Percentiles rank a stretch among this genome's conserved stretches.
Evolutionary conservation across 2,113 vertebrate species (phyloP).

Genomic region (Gnathonemus longibarbis): DNA sequence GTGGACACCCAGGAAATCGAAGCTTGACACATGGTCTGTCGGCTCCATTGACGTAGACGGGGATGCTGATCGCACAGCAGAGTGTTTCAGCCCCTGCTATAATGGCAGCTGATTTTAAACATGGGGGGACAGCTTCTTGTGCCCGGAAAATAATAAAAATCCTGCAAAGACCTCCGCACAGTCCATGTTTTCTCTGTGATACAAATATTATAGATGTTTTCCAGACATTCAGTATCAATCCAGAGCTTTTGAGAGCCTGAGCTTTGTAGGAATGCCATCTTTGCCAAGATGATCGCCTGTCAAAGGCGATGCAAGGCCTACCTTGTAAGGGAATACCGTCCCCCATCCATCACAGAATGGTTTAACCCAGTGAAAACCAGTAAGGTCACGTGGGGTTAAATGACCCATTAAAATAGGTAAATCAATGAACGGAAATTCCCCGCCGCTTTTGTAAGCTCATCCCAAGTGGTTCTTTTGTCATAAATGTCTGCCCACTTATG

Average conservation of each 20-base stretch:
- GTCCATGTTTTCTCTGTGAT: neutral
- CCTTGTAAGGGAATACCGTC: neutral
- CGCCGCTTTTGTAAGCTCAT: neutral
- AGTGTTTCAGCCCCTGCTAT: no score
- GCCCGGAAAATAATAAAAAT: neutral
- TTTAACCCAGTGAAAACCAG: neutral
- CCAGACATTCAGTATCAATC: neutral
- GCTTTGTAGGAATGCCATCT: neutral
- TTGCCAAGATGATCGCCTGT: neutral
- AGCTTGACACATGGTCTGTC: neutral
- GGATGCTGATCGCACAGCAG: no score
- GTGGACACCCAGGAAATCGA: neutral
- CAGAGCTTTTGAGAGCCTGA: neutral
- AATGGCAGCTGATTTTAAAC: neutral
- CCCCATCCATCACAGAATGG: neutral
- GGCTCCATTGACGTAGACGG: neutral
- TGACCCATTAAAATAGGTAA: neutral
- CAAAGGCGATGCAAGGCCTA: neutral
- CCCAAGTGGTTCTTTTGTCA: neutral
- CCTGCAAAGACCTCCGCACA: neutral
- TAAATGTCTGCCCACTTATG: neutral
- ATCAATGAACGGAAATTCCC: neutral
- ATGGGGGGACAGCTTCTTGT: neutral
- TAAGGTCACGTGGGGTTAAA: neutral
- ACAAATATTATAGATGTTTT: neutral